Base-by-base conservation (phyloP, 2,113 vertebrate genomes). In the Apistogramma diplotaenia region DNA sequence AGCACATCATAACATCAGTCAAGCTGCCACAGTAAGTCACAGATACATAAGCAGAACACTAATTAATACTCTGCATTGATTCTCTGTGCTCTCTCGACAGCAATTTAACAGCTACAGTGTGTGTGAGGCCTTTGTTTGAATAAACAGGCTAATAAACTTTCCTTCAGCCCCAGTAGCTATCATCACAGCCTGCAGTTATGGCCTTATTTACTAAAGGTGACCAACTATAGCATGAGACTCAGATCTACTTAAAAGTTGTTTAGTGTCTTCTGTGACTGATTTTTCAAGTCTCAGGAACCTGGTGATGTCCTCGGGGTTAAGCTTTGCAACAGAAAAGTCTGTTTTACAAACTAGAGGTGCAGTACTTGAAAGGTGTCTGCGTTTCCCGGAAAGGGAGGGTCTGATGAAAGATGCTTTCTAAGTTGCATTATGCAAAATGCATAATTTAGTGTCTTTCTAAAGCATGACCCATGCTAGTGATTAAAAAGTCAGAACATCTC, bases 11-110 rank as follows among this genome's bases (percentile, higher is more conserved):
- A 53, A 25, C 55, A 72, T 78, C 27, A 2, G 76, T 59, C 27
- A 75, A 61, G 76, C 37, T 46, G 59, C 53, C 49, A 46, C 59
- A 35, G 18, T 55, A 25, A 73, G 60, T 85, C 79, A 76, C 85
- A 78, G 87, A 90, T 89, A 76, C 75, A 43, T 76, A 86, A 86
- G 33, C 58, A 72, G 29, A 61, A 29, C 23, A 21, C 74, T 85
- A 78, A 91, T 86, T 85, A 81, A 82, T 82, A 35, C 56, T 40
- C 55, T n/a, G 8, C 58, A 81, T 78, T 33, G 37, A 80, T 78
- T 54, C n/a, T 43, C 33, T 81, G 8, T 25, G 18, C 31, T 76
- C 56, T 74, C 21, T 71, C 60, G 74, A 75, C 59, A 80, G 62
- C 67, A 76, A 19, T 51, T 72, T 6, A 59, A 82, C 51, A 77